Percentiles rank a stretch among this genome's conserved stretches.
Conservation (phyloP, 2,888 invertebrate species). For the Sturmia bella region DNA sequence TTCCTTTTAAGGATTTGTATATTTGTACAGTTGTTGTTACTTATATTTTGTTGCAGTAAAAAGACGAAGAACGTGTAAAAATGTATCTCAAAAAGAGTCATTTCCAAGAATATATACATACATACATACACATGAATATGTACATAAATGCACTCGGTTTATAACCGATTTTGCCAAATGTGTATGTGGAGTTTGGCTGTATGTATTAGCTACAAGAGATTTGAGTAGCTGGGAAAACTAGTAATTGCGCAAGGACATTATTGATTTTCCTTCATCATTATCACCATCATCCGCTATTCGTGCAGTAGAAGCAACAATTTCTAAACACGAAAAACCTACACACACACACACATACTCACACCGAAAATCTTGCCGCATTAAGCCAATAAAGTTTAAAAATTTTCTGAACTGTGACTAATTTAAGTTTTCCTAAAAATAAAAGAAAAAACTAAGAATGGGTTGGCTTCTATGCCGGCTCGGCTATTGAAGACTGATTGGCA, state of each 20-base stretch:
- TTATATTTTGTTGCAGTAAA: constrained; percentile 15
- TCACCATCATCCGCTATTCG: constrained; percentile 18
- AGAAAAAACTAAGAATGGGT: too few relatives aligned
- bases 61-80: not conserved
- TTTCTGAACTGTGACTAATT: too few relatives aligned
- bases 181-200: constrained; percentile 10
- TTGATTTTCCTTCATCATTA: constrained; percentile 71
- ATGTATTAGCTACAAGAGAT: constrained; percentile 22
- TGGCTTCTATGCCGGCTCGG: too few relatives aligned
- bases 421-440: too few relatives aligned
- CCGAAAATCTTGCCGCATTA: not conserved
- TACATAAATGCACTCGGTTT: not conserved
- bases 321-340: not conserved
- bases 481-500: too few relatives aligned
- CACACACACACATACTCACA: not conserved
- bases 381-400: not conserved
- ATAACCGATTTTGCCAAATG: not conserved
- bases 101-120: constrained; percentile 29
- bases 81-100: constrained; percentile 4
- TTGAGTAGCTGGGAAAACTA: constrained; percentile 40
- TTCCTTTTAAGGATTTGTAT: constrained; percentile 49
- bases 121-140: not conserved
- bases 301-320: constrained; percentile 37
- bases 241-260: constrained; percentile 74
- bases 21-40: constrained; percentile 49